phyloP scores from a whole-genome alignment of 2,797 vertebrate species.

The Semaprochilodus insignis region DNA sequence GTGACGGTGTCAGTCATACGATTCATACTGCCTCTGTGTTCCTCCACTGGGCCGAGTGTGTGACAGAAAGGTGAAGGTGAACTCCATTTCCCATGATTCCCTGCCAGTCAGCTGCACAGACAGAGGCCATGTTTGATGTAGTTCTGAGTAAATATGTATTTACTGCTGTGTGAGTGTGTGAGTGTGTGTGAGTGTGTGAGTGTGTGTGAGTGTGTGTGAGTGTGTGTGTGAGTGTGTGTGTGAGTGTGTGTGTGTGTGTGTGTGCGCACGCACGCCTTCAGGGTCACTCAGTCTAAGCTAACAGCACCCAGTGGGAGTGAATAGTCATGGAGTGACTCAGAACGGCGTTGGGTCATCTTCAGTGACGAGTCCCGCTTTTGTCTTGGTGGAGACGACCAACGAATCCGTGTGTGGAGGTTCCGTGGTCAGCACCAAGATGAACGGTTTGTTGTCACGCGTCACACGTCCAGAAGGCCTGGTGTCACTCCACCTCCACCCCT shows the following conservation, averaged over 20 bases:
- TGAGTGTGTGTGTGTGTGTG: conserved; percentile 35
- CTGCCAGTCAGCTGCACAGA: conserved; percentile 52
- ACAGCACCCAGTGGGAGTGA: background rate
- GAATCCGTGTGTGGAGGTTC: too few species aligned
- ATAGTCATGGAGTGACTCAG: too few species aligned
- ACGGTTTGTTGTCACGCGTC: too few species aligned
- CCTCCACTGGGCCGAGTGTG: conserved; percentile 49
- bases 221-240: conserved; percentile 71
- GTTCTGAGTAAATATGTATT: conserved; percentile 77
- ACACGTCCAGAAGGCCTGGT: too few species aligned
- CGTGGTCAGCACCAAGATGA: too few species aligned
- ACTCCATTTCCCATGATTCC: conserved; percentile 79
- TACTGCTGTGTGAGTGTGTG: conserved; percentile 61
- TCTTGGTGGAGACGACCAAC: too few species aligned
- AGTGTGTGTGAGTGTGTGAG: conserved; percentile 52
- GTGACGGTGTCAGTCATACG: conserved; percentile 72
- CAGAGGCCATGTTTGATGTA: conserved; percentile 64
- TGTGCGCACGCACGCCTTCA: conserved; percentile 48
- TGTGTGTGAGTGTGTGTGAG: conserved; percentile 70
- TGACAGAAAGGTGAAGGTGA: conserved; percentile 60
- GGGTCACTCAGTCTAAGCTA: conserved; percentile 71
- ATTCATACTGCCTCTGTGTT: conserved; percentile 66
- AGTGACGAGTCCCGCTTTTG: too few species aligned
- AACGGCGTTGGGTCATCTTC: too few species aligned
- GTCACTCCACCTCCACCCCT: too few species aligned